Evolutionary conservation across 1,140 invertebrate genomes (phyloP).

Genomic region (Hylaeus anthracinus): DNA sequence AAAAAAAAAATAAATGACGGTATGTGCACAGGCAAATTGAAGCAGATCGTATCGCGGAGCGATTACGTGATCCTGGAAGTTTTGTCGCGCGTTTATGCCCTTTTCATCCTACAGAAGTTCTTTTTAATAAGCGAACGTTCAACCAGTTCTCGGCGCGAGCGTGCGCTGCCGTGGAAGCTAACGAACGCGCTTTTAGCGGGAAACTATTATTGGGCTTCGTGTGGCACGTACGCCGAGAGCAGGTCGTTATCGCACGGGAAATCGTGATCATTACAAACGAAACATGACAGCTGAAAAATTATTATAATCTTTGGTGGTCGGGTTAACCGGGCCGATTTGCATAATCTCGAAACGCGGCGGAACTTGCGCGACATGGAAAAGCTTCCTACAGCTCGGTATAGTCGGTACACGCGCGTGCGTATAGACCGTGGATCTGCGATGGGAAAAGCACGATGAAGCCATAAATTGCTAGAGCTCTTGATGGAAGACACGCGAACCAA

Average conservation of each 20-base stretch:
- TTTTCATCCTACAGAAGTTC: constrained; percentile 1
- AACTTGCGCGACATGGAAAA: constrained; percentile 52
- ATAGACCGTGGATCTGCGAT: constrained; percentile 37
- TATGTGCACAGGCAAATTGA: not conserved
- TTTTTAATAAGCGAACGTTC: constrained; percentile 10
- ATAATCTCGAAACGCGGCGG: constrained; percentile 50
- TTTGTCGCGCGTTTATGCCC: constrained; percentile 15
- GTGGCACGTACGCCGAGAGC: not conserved
- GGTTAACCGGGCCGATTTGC: constrained; percentile 44
- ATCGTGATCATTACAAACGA: constrained; percentile 43
- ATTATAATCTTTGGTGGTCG: constrained; percentile 33
- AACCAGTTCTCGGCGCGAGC: not conserved
- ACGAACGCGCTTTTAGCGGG: constrained; percentile 11
- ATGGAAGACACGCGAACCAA: constrained; percentile 77
- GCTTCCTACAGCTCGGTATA: not conserved
- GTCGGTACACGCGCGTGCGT: constrained; percentile 20
- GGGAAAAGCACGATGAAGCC: constrained; percentile 72
- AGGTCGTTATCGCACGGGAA: constrained; percentile 16
- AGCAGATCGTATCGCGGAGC: not conserved
- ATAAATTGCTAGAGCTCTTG: constrained; percentile 71
- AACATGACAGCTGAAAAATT: constrained; percentile 44
- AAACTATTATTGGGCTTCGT: constrained; percentile 18
- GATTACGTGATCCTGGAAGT: constrained; percentile 16
- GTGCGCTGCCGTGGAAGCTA: not conserved
- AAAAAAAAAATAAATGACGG: not conserved